Base-by-base conservation (phyloP, 2,113 vertebrate genomes). In the Trochalopteron elliotii region DNA sequence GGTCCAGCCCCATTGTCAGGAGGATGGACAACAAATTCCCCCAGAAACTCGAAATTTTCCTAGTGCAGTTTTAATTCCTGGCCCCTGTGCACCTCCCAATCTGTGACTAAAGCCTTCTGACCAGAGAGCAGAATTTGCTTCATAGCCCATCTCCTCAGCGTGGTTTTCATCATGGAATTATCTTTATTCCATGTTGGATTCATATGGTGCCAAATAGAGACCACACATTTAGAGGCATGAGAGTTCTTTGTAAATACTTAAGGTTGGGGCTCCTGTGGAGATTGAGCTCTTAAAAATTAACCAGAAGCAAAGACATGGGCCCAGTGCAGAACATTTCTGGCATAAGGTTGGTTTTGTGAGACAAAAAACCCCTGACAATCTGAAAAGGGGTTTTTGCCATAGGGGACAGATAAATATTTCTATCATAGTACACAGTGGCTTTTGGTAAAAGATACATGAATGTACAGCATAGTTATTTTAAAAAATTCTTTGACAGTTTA, bases 401-500 rank as follows among this genome's bases (percentile, higher is more conserved):
- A 71, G 52, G 37, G 27, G 52, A 63, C n/a, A 81, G 42, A 47
- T 30, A 50, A 82, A 45, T 85, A 83, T 55, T 87, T 91, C 70
- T 53, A 3, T 49, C 17, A 19, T 11, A 64, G 39, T 61, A 81
- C 12, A 71, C 33, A 57, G 40, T 49, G 14, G 42, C 45, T 67
- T 94, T 91, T 85, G 63, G 50, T 35, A 87, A 77, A 89, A 65
- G 39, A 61, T 24, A 12, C 3, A 10, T 53, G 42, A 74, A 53
- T 37, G 22, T 21, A 47, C 16, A 30, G 21, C 18, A 88, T 72
- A 56, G 14, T 57, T 94, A 57, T 57, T 90, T 10, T 15, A 11
- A 71, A 80, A 86, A 76, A 8, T 75, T 91, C 42, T 94, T 49
- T 83, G 59, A 60, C 80, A 76, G 69, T 88, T 91, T 92, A 96